Evolutionary conservation across 2,113 vertebrate species (phyloP).

Genomic region (Conger conger): DNA sequence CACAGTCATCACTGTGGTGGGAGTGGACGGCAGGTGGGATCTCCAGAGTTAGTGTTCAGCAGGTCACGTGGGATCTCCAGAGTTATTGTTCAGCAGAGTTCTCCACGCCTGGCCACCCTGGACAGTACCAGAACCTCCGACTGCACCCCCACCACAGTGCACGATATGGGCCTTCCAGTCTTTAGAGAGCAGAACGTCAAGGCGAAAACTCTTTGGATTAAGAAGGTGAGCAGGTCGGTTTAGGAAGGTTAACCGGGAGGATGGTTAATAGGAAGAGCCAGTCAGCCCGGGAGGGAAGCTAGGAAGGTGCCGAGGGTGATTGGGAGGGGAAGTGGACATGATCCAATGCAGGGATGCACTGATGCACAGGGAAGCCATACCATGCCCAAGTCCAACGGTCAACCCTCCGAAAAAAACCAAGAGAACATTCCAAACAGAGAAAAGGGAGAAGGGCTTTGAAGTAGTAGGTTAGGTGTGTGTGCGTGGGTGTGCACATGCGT

Average conservation of each 20-base stretch:
- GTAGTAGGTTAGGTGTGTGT: neutral
- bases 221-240: neutral
- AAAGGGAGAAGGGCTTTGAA: slow-evolving; percentile 34
- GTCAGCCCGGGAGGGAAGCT: slow-evolving; percentile 31
- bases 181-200: neutral
- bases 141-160: neutral
- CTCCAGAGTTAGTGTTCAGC: neutral
- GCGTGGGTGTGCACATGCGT: too few relatives aligned
- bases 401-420: slow-evolving; percentile 62
- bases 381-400: slow-evolving; percentile 65
- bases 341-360: slow-evolving; percentile 52
- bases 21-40: neutral
- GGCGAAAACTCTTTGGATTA: slow-evolving; percentile 45
- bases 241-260: neutral
- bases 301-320: slow-evolving; percentile 13
- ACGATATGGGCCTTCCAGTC: neutral
- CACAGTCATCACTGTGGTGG: too few relatives aligned
- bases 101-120: too few relatives aligned
- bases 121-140: neutral
- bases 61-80: neutral
- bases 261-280: slow-evolving; percentile 18
- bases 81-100: too few relatives aligned
- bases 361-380: slow-evolving; percentile 58
- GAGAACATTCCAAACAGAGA: slow-evolving; percentile 7
- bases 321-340: slow-evolving; percentile 1